Evolutionary conservation across 2,797 vertebrate species (phyloP), one percentile per base, ranked within the genome.

Genomic region (Malurus splendens): DNA sequence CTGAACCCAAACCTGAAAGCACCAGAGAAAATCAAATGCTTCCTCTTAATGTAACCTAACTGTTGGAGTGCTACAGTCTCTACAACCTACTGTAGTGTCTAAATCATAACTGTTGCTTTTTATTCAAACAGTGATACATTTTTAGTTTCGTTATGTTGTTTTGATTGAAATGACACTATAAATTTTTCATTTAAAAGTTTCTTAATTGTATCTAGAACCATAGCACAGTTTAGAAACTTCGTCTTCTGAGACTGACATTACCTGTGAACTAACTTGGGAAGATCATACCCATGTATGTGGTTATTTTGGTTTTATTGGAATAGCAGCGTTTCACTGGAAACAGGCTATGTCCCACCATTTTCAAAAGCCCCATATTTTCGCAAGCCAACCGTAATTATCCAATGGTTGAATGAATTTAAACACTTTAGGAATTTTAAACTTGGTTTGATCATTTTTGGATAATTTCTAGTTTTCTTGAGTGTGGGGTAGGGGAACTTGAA

Each of bases 21-120:
- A 98, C 98, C 98, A 98, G 97, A 98, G 98, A 98, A 98, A 98
- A 97, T 98, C 98, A 94, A 92, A 97, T 97, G 98, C 98, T 98
- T 98, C 97, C 97, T 96, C 39, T 97, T 97, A 96, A 97, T 96
- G 86, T 93, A 93, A 94, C 95, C 96, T 95, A 95, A 97, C 96
- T 96, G 96, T 96, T 94, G 95, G 97, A 93, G 91, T 89, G 92
- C 97, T 96, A 92, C 94, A 97, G 97, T 95, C 95, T 90, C 94
- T 88, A 82, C 86, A 47, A 93, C 83, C 93, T 93, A 91, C 95
- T 96, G 94, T 95, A 97, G 97, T 92, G 88, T 97, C 97, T 95
- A 94, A 98, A 96, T 94, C 91, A 87, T 96, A 97, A 97, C 96
- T 96, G 95, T 98, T 97, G 96, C 96, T 97, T 96, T 95, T 96